Evolutionary conservation across 2,888 invertebrate species (phyloP).

Genomic region (Steinernema hermaphroditum): DNA sequence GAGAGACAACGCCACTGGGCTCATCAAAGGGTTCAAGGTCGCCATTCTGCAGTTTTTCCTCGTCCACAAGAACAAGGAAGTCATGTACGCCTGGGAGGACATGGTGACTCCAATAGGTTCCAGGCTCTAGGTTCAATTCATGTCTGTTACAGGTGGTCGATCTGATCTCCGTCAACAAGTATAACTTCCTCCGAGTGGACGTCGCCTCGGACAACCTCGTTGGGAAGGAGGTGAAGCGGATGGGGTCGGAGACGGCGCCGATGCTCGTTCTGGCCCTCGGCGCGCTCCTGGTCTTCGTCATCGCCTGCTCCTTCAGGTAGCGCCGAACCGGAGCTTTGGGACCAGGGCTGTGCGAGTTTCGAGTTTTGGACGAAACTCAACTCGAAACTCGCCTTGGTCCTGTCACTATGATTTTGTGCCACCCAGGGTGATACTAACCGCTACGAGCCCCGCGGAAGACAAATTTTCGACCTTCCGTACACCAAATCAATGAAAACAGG

Average conservation of each 20-base stretch:
- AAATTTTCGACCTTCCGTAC: background rate
- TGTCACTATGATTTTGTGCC: too few relatives aligned
- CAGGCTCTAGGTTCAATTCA: background rate
- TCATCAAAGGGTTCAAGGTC: slow-evolving; percentile 36
- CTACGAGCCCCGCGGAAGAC: too few relatives aligned
- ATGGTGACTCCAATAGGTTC: slow-evolving; percentile 33
- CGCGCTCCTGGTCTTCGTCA: slow-evolving; percentile 43
- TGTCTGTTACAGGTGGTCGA: slow-evolving; percentile 39
- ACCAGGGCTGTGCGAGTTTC: too few relatives aligned
- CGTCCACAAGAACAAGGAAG: slow-evolving; percentile 39
- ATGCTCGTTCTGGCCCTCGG: slow-evolving; percentile 45
- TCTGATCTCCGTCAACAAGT: slow-evolving; percentile 46
- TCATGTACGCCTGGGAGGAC: slow-evolving; percentile 48
- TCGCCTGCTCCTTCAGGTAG: slow-evolving; percentile 51
- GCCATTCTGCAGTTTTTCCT: slow-evolving; percentile 50
- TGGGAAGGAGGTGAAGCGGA: slow-evolving; percentile 39
- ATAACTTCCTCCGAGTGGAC: slow-evolving; percentile 43
- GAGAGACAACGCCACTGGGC: slow-evolving; percentile 33
- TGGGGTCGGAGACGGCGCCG: slow-evolving; percentile 51
- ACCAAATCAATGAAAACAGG: too few relatives aligned
- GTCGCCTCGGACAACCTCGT: slow-evolving; percentile 52
- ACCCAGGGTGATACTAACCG: too few relatives aligned
- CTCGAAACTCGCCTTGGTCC: too few relatives aligned
- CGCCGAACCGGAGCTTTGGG: background rate
- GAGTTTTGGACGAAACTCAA: too few relatives aligned